These are phyloP conservation scores for Cantharis nigra DNA, from an alignment of 2,888 invertebrate genomes.

Conservation along the genomic window DNA sequence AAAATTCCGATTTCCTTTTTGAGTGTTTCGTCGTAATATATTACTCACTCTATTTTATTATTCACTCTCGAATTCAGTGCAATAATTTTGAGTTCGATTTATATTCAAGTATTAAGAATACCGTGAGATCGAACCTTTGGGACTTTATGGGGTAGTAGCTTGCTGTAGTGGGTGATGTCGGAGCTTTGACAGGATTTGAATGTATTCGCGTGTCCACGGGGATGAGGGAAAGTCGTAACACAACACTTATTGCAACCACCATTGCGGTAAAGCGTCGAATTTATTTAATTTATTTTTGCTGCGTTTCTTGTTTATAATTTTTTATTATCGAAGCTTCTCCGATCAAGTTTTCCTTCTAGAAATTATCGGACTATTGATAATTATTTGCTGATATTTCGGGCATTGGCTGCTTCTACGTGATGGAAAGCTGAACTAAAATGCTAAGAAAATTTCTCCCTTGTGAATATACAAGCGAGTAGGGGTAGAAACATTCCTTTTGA, in stretches of 20 bases:
- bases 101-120: slow-evolving; percentile 40
- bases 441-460: slow-evolving; percentile 57
- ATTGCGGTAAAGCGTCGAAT: background rate
- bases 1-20: background rate
- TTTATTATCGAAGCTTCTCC: background rate
- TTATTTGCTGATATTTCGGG: background rate
- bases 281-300: background rate
- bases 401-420: slow-evolving; percentile 33
- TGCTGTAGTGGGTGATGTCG: slow-evolving; percentile 35
- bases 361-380: background rate
- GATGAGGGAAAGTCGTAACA: slow-evolving; percentile 11
- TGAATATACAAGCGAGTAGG: slow-evolving; percentile 55
- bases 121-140: slow-evolving; percentile 52
- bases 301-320: background rate
- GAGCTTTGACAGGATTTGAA: slow-evolving; percentile 46
- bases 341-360: background rate
- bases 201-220: slow-evolving; percentile 42
- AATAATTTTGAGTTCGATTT: slow-evolving; percentile 13
- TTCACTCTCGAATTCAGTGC: background rate
- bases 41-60: background rate
- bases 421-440: slow-evolving; percentile 43
- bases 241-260: background rate
- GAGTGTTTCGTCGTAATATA: background rate
- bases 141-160: slow-evolving; percentile 41
- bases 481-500: slow-evolving; percentile 54